Conservation (phyloP, 1,140 invertebrate genomes). For the Choristoneura fumiferana region DNA sequence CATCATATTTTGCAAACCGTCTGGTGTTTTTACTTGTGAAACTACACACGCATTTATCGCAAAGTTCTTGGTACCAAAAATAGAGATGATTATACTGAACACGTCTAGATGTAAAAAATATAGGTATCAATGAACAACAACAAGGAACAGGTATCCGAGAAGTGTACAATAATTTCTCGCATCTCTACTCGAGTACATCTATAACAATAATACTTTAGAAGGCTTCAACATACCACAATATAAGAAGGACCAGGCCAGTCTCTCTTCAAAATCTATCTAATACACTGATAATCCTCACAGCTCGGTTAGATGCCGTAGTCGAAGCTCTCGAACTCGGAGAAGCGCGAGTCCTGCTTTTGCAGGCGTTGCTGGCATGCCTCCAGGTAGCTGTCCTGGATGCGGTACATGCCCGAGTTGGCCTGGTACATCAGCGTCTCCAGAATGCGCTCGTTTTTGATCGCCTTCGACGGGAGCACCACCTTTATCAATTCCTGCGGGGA, state of each 20-base stretch:
- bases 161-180: conserved; percentile 74
- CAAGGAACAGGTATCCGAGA: conserved; percentile 74
- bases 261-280: conserved; percentile 67
- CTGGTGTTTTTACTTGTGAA: conserved; percentile 32
- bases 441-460: conserved; percentile 95
- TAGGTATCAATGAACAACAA: conserved; percentile 77
- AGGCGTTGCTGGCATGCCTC: conserved; percentile 92
- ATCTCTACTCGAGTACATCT: conserved; percentile 66
- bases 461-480: conserved; percentile 94
- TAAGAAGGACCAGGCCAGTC: conserved; percentile 61
- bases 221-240: conserved; percentile 69
- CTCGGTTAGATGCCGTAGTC: conserved; percentile 83
- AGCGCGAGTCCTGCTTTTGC: conserved; percentile 91
- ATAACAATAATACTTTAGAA: conserved; percentile 77
- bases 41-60: conserved; percentile 47
- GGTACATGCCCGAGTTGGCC: conserved; percentile 94
- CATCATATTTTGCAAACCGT: too few species aligned
- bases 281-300: conserved; percentile 74
- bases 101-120: conserved; percentile 77
- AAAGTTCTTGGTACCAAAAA: conserved; percentile 72
- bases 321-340: conserved; percentile 89
- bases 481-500: conserved; percentile 95
- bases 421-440: conserved; percentile 96
- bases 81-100: conserved; percentile 74
- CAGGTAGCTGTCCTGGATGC: conserved; percentile 92